Conservation (phyloP, 2,113 vertebrate genomes). For the Echinops telfairi region DNA sequence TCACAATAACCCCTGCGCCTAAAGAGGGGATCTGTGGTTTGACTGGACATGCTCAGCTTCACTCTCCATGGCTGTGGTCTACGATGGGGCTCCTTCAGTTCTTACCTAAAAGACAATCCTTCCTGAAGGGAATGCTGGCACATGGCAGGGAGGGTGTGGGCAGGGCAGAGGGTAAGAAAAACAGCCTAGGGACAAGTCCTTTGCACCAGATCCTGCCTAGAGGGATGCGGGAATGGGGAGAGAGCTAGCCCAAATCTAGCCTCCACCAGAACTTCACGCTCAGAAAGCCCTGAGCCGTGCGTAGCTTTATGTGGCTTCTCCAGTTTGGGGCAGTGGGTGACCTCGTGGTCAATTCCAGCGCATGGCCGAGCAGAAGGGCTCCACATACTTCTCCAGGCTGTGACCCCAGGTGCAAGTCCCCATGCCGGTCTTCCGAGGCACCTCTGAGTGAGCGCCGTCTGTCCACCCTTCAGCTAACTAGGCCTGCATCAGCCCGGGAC, state of each 20-base stretch:
- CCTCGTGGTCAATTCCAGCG: background rate
- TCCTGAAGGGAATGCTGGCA: background rate
- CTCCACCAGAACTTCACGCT: background rate
- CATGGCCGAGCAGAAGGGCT: background rate
- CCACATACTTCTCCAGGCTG: background rate
- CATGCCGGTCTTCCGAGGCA: background rate
- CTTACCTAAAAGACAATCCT: slow-evolving; percentile 37
- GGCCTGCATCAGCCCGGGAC: background rate
- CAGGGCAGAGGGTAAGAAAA: background rate
- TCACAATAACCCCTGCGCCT: slow-evolving; percentile 27
- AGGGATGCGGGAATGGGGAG: background rate
- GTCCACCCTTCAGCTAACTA: background rate
- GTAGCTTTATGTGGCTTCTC: no score
- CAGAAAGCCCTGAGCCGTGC: background rate
- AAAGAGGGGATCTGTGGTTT: background rate
- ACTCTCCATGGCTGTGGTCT: background rate
- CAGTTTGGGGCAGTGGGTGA: background rate
- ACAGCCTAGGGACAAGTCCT: background rate
- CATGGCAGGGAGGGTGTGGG: background rate
- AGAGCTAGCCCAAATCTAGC: background rate
- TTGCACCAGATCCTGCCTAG: no score
- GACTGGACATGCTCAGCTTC: background rate
- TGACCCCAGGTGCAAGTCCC: background rate
- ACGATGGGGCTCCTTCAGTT: background rate
- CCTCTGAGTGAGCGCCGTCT: background rate